Evolutionary conservation across 2,797 vertebrate genomes (phyloP).

Genomic region (Onychomys torridus): DNA sequence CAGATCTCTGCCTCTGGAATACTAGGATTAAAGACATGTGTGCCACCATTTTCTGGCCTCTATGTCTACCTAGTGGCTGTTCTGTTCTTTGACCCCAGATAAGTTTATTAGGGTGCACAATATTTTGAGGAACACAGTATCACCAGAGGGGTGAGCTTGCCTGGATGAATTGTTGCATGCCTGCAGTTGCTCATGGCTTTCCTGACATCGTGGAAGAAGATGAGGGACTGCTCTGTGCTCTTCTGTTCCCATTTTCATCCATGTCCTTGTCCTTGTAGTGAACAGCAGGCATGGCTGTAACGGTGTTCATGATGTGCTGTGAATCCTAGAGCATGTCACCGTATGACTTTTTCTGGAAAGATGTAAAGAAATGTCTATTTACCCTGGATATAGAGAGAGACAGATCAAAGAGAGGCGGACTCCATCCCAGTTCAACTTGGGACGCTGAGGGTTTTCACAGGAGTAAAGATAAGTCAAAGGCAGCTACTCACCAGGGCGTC

Average conservation of each 20-base stretch:
- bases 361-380: background rate
- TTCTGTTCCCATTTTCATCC: background rate
- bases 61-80: too few species aligned
- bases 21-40: too few species aligned
- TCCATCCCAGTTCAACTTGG: background rate
- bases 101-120: too few species aligned
- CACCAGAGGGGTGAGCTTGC: background rate
- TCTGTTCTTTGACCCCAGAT: too few species aligned
- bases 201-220: background rate
- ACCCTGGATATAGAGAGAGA: background rate
- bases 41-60: too few species aligned
- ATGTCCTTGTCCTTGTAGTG: background rate
- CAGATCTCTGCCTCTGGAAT: too few species aligned
- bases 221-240: background rate
- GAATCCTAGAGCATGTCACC: background rate
- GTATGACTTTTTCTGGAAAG: background rate
- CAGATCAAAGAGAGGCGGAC: background rate
- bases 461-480: background rate
- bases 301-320: background rate
- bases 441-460: background rate
- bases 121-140: too few species aligned
- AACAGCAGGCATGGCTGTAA: background rate
- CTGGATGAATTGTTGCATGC: rapidly evolving
- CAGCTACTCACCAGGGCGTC: background rate
- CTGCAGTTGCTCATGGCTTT: rapidly evolving